Evolutionary conservation across 2,888 invertebrate species (phyloP).

Genomic region (Trachelus iudaicus): DNA sequence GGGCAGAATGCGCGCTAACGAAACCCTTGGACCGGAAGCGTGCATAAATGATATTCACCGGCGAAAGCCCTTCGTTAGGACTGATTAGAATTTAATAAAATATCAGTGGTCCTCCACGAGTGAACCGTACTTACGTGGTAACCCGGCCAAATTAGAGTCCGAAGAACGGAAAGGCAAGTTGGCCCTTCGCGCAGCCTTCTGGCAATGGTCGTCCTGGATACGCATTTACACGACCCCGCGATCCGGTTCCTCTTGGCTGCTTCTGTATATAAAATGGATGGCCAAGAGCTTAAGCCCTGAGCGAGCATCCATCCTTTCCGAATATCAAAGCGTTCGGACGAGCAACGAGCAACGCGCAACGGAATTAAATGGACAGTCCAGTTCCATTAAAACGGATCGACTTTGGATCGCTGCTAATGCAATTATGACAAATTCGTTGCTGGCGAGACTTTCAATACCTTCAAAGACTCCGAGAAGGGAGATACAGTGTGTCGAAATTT

Average conservation of each 20-base stretch:
- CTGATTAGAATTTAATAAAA: constrained; percentile 26
- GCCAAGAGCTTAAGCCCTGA: not conserved
- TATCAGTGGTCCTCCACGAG: constrained; percentile 1
- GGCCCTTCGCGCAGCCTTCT: not conserved
- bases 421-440: not conserved
- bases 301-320: not conserved
- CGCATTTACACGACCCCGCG: not conserved
- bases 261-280: not conserved
- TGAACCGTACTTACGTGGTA: not conserved
- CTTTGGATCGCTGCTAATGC: not conserved
- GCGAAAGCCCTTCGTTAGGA: constrained; percentile 8
- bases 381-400: not conserved
- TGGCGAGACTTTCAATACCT: not conserved
- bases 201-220: not conserved
- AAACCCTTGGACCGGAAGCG: not conserved
- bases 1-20: not conserved
- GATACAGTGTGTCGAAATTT: no score
- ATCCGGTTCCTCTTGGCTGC: not conserved
- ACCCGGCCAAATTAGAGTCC: not conserved
- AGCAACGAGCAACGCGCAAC: not conserved
- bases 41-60: not conserved
- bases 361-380: not conserved
- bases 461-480: not conserved
- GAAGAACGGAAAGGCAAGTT: not conserved
- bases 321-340: not conserved